These are phyloP conservation scores for Muscicapa adusta DNA, from an alignment of 2,113 vertebrate genomes.

Conservation along the genomic window DNA sequence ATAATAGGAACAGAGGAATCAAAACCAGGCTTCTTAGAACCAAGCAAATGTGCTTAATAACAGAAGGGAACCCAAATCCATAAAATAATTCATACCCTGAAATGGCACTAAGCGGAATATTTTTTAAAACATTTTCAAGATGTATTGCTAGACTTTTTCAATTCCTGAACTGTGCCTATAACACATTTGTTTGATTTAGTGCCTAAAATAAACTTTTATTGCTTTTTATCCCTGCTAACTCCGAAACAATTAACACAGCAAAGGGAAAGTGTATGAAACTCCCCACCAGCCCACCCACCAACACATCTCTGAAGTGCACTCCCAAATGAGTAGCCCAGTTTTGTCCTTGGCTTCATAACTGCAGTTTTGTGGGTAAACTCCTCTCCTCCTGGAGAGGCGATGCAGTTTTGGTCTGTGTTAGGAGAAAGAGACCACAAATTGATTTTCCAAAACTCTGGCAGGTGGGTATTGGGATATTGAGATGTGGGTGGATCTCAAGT, in stretches of 20 bases:
- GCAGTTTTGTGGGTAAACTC: neutral
- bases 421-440: neutral
- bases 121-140: conserved; percentile 33
- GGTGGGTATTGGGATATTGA: neutral
- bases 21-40: neutral
- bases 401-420: neutral
- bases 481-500: neutral
- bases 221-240: conserved; percentile 13
- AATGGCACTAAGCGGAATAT: neutral
- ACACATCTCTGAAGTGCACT: neutral
- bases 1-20: neutral
- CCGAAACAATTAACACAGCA: neutral
- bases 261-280: neutral
- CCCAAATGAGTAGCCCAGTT: neutral
- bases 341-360: neutral
- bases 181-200: conserved; percentile 40
- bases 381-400: neutral
- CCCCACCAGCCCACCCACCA: neutral
- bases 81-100: neutral
- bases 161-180: conserved; percentile 7
- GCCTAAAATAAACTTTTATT: conserved; percentile 32
- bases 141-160: conserved; percentile 34
- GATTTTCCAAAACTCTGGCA: neutral
- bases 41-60: neutral
- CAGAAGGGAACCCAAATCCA: neutral